phyloP scores from a whole-genome alignment of 1,140 invertebrate species.

The Drosophila pseudoobscura region DNA sequence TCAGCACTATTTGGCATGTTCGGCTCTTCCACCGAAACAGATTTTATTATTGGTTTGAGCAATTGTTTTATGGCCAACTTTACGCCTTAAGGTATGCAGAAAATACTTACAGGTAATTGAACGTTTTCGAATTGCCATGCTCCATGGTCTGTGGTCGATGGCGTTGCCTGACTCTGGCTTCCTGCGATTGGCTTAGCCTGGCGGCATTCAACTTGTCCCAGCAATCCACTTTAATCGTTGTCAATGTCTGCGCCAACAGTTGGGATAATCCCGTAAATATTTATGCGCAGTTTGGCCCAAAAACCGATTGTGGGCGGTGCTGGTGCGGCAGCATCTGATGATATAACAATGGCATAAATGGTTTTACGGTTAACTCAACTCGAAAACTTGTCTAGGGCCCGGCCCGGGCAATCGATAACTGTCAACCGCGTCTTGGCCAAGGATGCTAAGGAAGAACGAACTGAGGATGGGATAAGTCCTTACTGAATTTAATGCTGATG shows the following conservation, averaged over 20 bases:
- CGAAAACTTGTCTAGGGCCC: conserved; percentile 33
- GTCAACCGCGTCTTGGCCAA: neutral
- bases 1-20: too few relatives aligned
- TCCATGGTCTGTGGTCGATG: too few relatives aligned
- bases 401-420: conserved; percentile 19
- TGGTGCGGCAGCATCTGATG: conserved; percentile 34
- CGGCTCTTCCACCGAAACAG: too few relatives aligned
- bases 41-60: too few relatives aligned
- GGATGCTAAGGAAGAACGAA: neutral
- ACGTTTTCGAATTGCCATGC: too few relatives aligned
- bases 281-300: conserved; percentile 48
- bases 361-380: conserved; percentile 21
- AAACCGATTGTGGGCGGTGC: conserved; percentile 16
- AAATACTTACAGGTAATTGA: too few relatives aligned
- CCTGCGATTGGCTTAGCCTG: neutral
- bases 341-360: conserved; percentile 44
- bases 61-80: too few relatives aligned
- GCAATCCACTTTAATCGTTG: conserved; percentile 52
- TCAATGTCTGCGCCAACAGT: conserved; percentile 54
- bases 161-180: conserved; percentile 8
- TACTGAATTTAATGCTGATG: conserved; percentile 16
- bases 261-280: conserved; percentile 61
- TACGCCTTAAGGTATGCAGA: too few relatives aligned
- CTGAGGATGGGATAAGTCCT: neutral
- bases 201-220: conserved; percentile 4